These are phyloP conservation scores for Apotomis betuletana DNA, from an alignment of 2,888 invertebrate species.

Conservation along the genomic window DNA sequence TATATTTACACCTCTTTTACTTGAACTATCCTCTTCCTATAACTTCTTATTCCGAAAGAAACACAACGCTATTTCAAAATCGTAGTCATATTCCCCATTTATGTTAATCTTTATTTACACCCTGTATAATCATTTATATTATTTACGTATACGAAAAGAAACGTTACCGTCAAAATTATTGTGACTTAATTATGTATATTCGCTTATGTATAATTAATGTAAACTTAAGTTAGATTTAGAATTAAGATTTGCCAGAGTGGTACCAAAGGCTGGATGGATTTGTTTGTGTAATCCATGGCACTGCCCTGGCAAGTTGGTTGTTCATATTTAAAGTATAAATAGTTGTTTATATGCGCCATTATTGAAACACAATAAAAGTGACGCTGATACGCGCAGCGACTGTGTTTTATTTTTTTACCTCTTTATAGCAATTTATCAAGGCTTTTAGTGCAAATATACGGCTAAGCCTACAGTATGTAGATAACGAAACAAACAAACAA, in stretches of 20 bases:
- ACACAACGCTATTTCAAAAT: too few species aligned
- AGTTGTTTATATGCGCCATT: constrained; percentile 50
- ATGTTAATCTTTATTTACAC: background rate
- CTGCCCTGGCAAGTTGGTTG: constrained; percentile 59
- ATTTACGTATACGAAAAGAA: constrained; percentile 36
- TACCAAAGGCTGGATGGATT: constrained; percentile 77
- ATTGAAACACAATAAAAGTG: constrained; percentile 54
- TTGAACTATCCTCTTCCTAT: too few species aligned
- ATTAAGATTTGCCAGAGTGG: constrained; percentile 57
- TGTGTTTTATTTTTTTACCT: constrained; percentile 39
- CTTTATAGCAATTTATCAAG: background rate
- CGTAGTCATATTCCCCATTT: too few species aligned
- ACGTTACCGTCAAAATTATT: constrained; percentile 38
- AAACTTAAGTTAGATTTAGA: constrained; percentile 34
- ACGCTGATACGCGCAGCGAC: constrained; percentile 39
- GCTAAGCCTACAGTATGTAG: too few species aligned
- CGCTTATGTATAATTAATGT: constrained; percentile 46
- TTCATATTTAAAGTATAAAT: constrained; percentile 46
- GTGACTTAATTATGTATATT: constrained; percentile 46
- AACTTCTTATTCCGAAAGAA: too few species aligned
- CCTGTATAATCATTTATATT: constrained; percentile 1
- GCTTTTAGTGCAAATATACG: too few species aligned
- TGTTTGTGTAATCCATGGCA: constrained; percentile 59
- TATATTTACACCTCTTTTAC: too few species aligned
- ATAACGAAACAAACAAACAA: too few species aligned